These are phyloP conservation scores for Nomada flava DNA, from an alignment of 2,888 invertebrate species.

Conservation along the genomic window DNA sequence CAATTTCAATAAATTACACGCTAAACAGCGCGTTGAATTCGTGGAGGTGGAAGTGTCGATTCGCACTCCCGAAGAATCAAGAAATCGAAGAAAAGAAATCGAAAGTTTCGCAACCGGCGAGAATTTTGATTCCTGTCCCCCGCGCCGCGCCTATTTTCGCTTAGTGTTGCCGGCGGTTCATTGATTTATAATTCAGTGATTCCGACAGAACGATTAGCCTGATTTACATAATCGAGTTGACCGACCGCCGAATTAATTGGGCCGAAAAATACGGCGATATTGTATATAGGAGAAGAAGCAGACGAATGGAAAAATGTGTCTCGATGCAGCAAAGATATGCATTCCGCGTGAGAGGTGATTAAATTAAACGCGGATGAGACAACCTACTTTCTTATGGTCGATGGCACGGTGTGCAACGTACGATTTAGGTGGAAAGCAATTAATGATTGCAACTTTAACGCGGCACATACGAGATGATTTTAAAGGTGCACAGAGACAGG, in stretches of 20 bases:
- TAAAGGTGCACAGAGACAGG: conserved; percentile 15
- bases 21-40: conserved; percentile 68
- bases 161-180: not conserved
- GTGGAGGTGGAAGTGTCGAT: conserved; percentile 45
- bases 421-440: conserved; percentile 49
- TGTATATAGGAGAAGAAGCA: not conserved
- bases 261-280: too few species aligned
- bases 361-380: conserved; percentile 33
- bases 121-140: conserved; percentile 26
- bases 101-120: conserved; percentile 38
- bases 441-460: conserved; percentile 24
- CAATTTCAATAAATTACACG: conserved; percentile 73
- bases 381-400: conserved; percentile 54
- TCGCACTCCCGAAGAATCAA: conserved; percentile 31
- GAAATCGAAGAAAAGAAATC: conserved; percentile 43
- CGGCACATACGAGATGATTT: not conserved
- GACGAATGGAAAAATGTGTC: not conserved
- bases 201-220: not conserved
- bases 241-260: not conserved
- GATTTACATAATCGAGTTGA: too few species aligned
- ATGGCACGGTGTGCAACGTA: conserved; percentile 14
- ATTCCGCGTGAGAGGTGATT: conserved; percentile 33
- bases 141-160: not conserved
- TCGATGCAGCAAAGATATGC: not conserved
- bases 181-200: not conserved